These are phyloP conservation scores for Mythimna impura DNA, from an alignment of 2,888 invertebrate species.

Conservation along the genomic window DNA sequence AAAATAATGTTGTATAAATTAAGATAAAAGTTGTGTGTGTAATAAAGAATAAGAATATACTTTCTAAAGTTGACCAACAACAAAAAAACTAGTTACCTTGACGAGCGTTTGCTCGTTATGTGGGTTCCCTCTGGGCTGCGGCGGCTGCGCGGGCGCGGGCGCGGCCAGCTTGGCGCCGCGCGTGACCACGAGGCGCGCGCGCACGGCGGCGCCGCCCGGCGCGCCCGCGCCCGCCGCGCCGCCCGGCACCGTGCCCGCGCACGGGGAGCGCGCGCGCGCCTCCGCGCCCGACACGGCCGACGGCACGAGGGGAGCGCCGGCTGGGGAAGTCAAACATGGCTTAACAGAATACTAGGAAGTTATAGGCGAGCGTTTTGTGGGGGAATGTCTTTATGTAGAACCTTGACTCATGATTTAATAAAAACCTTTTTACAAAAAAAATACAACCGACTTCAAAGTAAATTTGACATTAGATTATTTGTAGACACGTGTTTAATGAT, in stretches of 20 bases:
- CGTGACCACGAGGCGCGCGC: conserved; percentile 64
- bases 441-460: too few species aligned
- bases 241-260: conserved; percentile 26
- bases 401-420: too few species aligned
- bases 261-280: conserved; percentile 29
- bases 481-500: too few species aligned
- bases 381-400: too few species aligned
- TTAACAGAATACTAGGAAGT: not conserved
- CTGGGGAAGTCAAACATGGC: not conserved
- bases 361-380: too few species aligned
- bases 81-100: conserved; percentile 74
- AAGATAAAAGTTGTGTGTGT: too few species aligned
- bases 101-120: conserved; percentile 84
- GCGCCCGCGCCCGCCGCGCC: conserved; percentile 15
- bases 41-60: too few species aligned
- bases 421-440: too few species aligned
- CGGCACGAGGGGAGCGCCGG: conserved; percentile 42
- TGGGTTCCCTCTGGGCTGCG: conserved; percentile 54
- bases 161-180: conserved; percentile 61
- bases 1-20: too few species aligned
- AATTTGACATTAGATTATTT: too few species aligned
- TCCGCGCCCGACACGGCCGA: conserved; percentile 55
- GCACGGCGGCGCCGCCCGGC: conserved; percentile 21
- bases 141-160: conserved; percentile 33
- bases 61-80: too few species aligned